Conservation (phyloP, 1,140 invertebrate species). For the Rhagoletis zephyria region DNA sequence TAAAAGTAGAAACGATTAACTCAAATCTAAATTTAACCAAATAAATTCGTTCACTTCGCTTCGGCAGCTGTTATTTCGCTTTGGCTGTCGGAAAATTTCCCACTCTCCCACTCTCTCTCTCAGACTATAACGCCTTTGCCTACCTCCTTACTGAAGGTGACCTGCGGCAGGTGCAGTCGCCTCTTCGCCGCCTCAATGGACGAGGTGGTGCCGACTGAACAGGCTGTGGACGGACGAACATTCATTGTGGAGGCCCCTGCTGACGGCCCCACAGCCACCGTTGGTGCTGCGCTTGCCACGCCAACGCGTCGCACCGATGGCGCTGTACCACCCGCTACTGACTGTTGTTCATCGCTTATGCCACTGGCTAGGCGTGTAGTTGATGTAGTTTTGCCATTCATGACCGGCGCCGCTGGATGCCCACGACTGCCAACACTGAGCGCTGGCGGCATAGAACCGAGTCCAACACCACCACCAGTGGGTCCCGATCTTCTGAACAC, state of each 20-base stretch:
- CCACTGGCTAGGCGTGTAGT: constrained; percentile 55
- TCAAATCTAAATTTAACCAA: not conserved
- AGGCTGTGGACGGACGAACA: constrained; percentile 75
- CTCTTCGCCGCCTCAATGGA: constrained; percentile 76
- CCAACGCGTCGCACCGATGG: constrained; percentile 41
- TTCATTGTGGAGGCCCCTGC: constrained; percentile 50
- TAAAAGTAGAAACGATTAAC: not conserved
- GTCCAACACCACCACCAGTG: constrained; percentile 61
- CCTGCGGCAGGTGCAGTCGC: constrained; percentile 82
- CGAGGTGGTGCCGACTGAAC: constrained; percentile 75
- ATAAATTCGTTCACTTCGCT: constrained; percentile 45
- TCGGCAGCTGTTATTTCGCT: not conserved
- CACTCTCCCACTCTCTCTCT: not conserved
- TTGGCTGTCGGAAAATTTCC: not conserved
- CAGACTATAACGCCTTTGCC: constrained; percentile 78
- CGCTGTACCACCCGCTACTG: constrained; percentile 32
- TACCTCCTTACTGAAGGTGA: constrained; percentile 86
- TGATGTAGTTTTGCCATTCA: constrained; percentile 64
- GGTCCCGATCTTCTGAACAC: constrained; percentile 79
- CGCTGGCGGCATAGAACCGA: constrained; percentile 66
- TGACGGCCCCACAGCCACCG: constrained; percentile 56
- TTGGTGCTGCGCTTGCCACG: constrained; percentile 49
- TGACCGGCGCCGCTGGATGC: constrained; percentile 62
- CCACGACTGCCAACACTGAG: constrained; percentile 54
- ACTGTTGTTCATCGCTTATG: constrained; percentile 33